phyloP scores from a whole-genome alignment of 2,113 vertebrate genomes.

The Trochalopteron elliotii region DNA sequence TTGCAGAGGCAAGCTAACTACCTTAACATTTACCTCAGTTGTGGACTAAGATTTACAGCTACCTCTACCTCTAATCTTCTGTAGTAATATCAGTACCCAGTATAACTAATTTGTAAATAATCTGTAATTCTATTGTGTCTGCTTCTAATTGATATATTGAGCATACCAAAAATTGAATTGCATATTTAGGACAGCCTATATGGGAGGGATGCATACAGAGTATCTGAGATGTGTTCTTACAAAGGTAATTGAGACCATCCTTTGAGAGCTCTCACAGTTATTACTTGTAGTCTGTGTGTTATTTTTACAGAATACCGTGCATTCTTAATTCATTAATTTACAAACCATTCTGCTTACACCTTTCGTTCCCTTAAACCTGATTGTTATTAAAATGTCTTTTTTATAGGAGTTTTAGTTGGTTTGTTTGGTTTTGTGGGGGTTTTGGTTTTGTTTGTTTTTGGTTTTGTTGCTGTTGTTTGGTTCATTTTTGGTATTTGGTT shows the following conservation, averaged over 20 bases:
- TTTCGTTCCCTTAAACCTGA: not conserved
- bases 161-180: not conserved
- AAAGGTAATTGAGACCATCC: not conserved
- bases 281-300: not conserved
- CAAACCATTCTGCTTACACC: not conserved
- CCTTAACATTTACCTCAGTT: not conserved
- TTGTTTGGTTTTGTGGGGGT: not conserved
- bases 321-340: not conserved
- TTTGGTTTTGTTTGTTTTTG: not conserved
- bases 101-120: not conserved
- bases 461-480: not conserved
- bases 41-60: not conserved
- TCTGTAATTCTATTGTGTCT: not conserved
- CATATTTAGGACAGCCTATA: not conserved
- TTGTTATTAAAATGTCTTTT: not conserved
- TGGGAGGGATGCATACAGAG: not conserved
- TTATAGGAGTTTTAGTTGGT: not conserved
- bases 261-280: not conserved
- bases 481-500: not conserved
- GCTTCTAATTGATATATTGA: not conserved
- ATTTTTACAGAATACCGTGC: not conserved
- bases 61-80: not conserved
- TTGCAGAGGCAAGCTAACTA: not conserved
- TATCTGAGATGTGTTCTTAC: not conserved
- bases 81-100: not conserved